Percentiles rank a stretch among this genome's conserved stretches.
phyloP scores from a whole-genome alignment of 2,888 invertebrate species.

The Altica lythri region DNA sequence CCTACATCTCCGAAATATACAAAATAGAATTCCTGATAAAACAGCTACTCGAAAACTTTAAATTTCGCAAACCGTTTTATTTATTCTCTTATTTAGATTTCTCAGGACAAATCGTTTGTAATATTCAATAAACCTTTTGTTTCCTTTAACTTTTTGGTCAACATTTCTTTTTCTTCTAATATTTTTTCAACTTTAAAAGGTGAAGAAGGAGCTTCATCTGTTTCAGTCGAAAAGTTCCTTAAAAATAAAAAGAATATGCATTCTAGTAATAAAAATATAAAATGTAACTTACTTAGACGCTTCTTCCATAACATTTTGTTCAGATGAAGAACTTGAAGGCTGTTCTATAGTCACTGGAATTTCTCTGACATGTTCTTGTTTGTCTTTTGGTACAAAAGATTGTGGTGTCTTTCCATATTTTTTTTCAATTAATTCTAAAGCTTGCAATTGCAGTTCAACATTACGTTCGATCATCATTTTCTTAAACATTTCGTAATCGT shows the following conservation, averaged over 20 bases:
- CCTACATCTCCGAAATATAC: no score
- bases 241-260: constrained; percentile 25
- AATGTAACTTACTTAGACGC: constrained; percentile 52
- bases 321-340: constrained; percentile 47
- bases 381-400: constrained; percentile 62
- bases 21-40: no score
- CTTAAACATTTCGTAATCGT: constrained; percentile 87
- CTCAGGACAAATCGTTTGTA: no score
- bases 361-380: constrained; percentile 42
- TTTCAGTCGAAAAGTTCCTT: constrained; percentile 50
- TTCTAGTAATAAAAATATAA: neutral
- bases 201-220: constrained; percentile 41
- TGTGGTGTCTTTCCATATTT: constrained; percentile 72
- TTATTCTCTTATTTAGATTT: no score
- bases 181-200: constrained; percentile 49
- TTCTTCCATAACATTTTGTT: constrained; percentile 56
- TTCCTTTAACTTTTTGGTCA: constrained; percentile 51
- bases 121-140: constrained; percentile 42
- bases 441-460: constrained; percentile 87
- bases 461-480: constrained; percentile 94
- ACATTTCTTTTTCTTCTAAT: constrained; percentile 51
- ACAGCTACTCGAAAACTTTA: no score
- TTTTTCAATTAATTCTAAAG: constrained; percentile 80
- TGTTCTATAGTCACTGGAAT: constrained; percentile 56
- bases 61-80: no score